Evolutionary conservation across 2,797 vertebrate genomes (phyloP), one percentile per base, ranked within the genome.

Genomic region (Clarias pachynema): DNA sequence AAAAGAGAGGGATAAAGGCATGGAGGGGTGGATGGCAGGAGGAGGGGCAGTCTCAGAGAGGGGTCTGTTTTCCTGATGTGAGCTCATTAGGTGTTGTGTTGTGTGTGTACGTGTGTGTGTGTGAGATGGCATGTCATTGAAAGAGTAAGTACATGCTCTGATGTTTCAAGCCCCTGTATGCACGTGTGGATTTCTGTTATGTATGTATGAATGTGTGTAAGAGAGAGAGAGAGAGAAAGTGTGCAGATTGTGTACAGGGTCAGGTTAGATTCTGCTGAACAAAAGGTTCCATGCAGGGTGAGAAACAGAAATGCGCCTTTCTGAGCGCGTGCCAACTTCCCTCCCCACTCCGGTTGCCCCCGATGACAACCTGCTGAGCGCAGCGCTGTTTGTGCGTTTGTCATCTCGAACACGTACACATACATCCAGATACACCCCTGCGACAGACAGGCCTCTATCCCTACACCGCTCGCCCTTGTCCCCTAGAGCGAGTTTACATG

Each of bases 221-320:
- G 34, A 62, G 59, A 65, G 29, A 24, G 91, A 92, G 87, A 94
- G 92, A 92, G 93, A 93, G 92, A 94, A 92, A 93, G 93, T 91
- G 93, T 57, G 12, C 78, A 63, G 59, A 62, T 65, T 78, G 59
- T 95, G 91, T 94, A 95, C 92, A 90, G 88, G 97, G 97, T 98
- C 97, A 98, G 96, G 94, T 92, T 93, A 95, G 96, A 97, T 99
- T 98, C 95, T 98, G 97, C 97, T 97, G 97, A 98, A 98, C 97
- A 97, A 96, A 95, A 96, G 96, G 95, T 97, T 98, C 95, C 97
- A 97, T 94, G 96, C 96, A 95, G 94, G 96, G 97, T 95, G 95
- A 95, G 95, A 94, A 0, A 10, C 96, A 89, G 95, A 95, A 97
- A 97, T 96, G 95, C 92, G 89, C 89, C 90, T 92, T 94, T 93